These are phyloP conservation scores for Melanotaenia duboulayi DNA, from an alignment of 2,113 vertebrate genomes.

Conservation along the genomic window DNA sequence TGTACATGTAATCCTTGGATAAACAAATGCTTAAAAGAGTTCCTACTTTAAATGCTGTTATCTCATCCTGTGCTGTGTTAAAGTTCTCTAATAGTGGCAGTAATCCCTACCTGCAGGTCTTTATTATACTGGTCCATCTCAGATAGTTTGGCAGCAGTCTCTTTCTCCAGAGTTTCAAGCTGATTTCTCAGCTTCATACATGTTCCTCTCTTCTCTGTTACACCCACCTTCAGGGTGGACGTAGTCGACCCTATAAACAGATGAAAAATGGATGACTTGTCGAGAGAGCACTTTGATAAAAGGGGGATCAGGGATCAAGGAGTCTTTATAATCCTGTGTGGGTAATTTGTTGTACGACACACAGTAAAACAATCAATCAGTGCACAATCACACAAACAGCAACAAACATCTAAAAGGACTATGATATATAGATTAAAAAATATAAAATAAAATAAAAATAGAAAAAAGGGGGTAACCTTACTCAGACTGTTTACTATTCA, in stretches of 20 bases:
- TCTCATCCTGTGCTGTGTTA: not conserved
- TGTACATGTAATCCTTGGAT: not conserved
- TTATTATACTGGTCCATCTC: conserved; percentile 93
- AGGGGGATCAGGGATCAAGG: too few relatives aligned
- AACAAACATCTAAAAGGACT: too few relatives aligned
- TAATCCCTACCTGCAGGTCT: conserved; percentile 87
- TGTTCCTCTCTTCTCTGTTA: conserved; percentile 86
- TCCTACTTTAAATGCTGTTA: not conserved
- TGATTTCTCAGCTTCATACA: conserved; percentile 91
- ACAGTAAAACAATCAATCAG: too few relatives aligned
- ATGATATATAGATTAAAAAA: too few relatives aligned
- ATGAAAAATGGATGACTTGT: conserved; percentile 13
- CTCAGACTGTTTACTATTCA: too few relatives aligned
- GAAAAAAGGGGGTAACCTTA: not conserved
- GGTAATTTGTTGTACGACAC: too few relatives aligned
- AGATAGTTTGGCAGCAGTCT: conserved; percentile 89
- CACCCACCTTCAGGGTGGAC: conserved; percentile 81
- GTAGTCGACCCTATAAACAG: conserved; percentile 64
- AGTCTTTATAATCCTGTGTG: too few relatives aligned
- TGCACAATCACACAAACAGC: too few relatives aligned
- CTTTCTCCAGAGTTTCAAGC: conserved; percentile 89
- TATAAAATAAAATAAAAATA: too few relatives aligned
- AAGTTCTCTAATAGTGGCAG: too few relatives aligned
- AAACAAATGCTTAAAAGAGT: not conserved
- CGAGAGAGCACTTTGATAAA: not conserved